Evolutionary conservation across 1,140 invertebrate genomes (phyloP).

Genomic region (Heliconius melpomene): DNA sequence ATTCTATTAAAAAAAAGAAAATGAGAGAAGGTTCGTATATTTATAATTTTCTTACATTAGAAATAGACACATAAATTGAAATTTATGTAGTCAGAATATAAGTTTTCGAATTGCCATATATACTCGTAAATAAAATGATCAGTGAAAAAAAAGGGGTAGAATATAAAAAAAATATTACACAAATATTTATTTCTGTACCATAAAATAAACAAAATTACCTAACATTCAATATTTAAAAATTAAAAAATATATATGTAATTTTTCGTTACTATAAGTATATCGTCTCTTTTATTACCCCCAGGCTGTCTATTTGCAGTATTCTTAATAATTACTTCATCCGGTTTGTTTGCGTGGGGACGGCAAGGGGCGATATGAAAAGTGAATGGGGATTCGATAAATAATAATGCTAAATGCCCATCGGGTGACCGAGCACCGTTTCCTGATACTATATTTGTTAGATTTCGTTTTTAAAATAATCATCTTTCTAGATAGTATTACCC

Average conservation of each 20-base stretch:
- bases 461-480: background rate
- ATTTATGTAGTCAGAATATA: too few relatives aligned
- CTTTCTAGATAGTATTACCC: background rate
- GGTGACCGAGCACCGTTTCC: conserved; percentile 49
- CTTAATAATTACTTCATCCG: conserved; percentile 79
- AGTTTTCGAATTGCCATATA: too few relatives aligned
- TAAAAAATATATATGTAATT: background rate
- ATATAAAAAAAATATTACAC: too few relatives aligned
- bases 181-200: too few relatives aligned
- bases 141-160: too few relatives aligned
- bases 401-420: conserved; percentile 75
- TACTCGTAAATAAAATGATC: too few relatives aligned
- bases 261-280: background rate
- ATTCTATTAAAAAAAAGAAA: too few relatives aligned
- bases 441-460: background rate
- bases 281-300: conserved; percentile 24
- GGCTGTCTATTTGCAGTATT: conserved; percentile 72
- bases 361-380: conserved; percentile 70
- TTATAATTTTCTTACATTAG: too few relatives aligned
- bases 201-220: background rate
- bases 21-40: too few relatives aligned
- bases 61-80: too few relatives aligned
- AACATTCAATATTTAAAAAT: background rate
- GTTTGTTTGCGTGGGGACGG: conserved; percentile 69
- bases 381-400: conserved; percentile 78